Conservation (phyloP, 1,140 invertebrate species). For the Chelonus insularis region DNA sequence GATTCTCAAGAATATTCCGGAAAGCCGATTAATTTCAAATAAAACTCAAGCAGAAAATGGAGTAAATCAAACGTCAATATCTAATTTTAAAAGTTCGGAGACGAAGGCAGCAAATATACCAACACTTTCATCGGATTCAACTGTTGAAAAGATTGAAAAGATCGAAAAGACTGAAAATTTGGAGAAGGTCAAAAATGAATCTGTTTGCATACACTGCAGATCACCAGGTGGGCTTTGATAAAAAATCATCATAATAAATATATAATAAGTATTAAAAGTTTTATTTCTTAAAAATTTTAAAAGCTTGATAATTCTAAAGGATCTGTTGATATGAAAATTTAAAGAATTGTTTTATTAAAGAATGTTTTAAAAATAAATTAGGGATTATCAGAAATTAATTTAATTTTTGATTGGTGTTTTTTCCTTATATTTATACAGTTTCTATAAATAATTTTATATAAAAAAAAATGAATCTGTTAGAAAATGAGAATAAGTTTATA, state of each 20-base stretch:
- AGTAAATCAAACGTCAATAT: constrained; percentile 40
- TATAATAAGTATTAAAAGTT: too few species aligned
- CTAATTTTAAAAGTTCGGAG: constrained; percentile 45
- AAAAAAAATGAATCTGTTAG: too few species aligned
- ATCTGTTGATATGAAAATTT: too few species aligned
- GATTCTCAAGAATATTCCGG: constrained; percentile 44
- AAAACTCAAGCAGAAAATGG: constrained; percentile 36
- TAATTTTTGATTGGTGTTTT: too few species aligned
- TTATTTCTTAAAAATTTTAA: too few species aligned
- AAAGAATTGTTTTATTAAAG: too few species aligned
- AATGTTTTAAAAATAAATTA: not conserved
- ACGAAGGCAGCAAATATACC: constrained; percentile 51
- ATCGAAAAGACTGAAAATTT: constrained; percentile 34
- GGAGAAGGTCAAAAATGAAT: constrained; percentile 51
- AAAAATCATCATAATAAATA: too few species aligned
- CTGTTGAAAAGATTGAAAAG: constrained; percentile 47
- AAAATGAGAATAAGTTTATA: too few species aligned
- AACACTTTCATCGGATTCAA: constrained; percentile 47
- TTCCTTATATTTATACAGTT: too few species aligned
- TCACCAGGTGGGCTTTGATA: constrained; percentile 56
- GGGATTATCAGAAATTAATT: not conserved
- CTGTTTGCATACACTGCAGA: constrained; percentile 56
- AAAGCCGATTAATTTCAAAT: constrained; percentile 39
- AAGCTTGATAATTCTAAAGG: too few species aligned
- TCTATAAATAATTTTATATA: too few species aligned